These are phyloP conservation scores for Dermatemys mawii DNA, from an alignment of 2,113 vertebrate species.

Conservation along the genomic window DNA sequence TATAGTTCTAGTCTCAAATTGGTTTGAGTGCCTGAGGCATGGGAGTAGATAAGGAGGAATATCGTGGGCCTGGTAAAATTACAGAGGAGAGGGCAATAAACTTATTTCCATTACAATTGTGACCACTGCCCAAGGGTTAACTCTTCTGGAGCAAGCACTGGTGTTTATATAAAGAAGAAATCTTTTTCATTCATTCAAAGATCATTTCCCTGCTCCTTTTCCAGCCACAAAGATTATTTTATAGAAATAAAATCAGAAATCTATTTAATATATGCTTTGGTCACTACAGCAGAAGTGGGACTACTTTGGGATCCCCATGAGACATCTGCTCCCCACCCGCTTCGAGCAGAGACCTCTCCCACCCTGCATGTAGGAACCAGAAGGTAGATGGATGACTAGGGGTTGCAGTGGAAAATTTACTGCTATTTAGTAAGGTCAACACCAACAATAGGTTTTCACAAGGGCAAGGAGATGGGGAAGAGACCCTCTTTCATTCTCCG, in stretches of 20 bases:
- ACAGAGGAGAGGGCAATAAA: conserved; percentile 9
- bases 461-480: neutral
- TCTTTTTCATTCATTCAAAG: neutral
- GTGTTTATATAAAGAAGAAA: neutral
- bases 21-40: conserved; percentile 34
- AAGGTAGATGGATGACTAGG: neutral
- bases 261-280: neutral
- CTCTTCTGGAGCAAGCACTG: conserved; percentile 14
- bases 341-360: neutral
- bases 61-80: conserved; percentile 25
- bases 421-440: conserved; percentile 11
- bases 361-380: neutral
- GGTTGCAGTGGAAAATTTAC: neutral
- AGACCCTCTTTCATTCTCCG: neutral
- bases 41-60: conserved; percentile 22
- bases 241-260: neutral
- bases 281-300: accelerated
- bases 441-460: neutral
- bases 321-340: neutral
- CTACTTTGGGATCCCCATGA: neutral
- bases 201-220: neutral
- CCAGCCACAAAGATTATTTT: neutral
- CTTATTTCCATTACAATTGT: neutral
- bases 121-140: neutral
- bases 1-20: neutral